These are phyloP conservation scores for Antheraea yamamai DNA, from an alignment of 2,888 invertebrate genomes.

Conservation along the genomic window DNA sequence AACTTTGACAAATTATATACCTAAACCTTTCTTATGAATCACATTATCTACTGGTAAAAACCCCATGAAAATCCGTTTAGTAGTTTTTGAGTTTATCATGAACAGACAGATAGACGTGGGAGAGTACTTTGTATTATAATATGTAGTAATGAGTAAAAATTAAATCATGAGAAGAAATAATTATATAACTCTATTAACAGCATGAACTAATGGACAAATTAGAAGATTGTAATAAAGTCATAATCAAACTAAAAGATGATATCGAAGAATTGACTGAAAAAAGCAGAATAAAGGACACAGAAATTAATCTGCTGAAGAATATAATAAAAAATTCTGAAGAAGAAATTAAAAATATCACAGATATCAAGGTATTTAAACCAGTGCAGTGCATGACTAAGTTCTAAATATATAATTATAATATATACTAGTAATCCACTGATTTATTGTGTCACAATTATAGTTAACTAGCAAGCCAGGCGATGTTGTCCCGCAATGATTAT, in stretches of 20 bases:
- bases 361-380: slow-evolving; percentile 41
- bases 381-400: not conserved
- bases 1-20: too few relatives aligned
- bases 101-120: too few relatives aligned
- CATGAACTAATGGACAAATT: slow-evolving; percentile 72
- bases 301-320: slow-evolving; percentile 50
- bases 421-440: too few relatives aligned
- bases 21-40: too few relatives aligned
- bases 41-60: too few relatives aligned
- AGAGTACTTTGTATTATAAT: too few relatives aligned
- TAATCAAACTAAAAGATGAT: slow-evolving; percentile 58
- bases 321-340: slow-evolving; percentile 50
- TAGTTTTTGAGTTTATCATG: too few relatives aligned
- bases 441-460: too few relatives aligned
- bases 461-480: too few relatives aligned
- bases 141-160: too few relatives aligned
- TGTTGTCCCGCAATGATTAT: too few relatives aligned
- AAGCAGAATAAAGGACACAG: slow-evolving; percentile 55
- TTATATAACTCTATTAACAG: slow-evolving; percentile 35
- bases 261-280: slow-evolving; percentile 44
- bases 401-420: not conserved
- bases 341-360: slow-evolving; percentile 40
- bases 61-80: too few relatives aligned
- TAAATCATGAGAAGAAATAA: not conserved
- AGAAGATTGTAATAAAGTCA: slow-evolving; percentile 52